Evolutionary conservation across 2,113 vertebrate genomes (phyloP), one percentile per base, ranked within the genome.

Genomic region (Malurus cyaneus): DNA sequence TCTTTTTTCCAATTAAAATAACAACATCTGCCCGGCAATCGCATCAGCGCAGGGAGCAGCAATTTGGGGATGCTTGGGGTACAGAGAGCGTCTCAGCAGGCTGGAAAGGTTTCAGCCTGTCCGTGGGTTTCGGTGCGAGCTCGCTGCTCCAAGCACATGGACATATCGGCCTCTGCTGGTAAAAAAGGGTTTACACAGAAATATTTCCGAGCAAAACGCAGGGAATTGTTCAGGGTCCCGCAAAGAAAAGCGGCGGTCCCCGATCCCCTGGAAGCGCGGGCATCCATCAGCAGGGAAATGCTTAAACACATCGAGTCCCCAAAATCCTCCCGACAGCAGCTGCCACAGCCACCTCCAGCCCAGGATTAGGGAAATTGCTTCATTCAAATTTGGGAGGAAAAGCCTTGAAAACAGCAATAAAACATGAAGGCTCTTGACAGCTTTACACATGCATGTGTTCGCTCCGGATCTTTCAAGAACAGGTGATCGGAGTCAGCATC

Each of bases 101-200:
- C 41, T 70, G 83, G 67, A 46, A 78, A 67, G 39, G 29, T 49
- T 57, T 72, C 16, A 2, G 7, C 0, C 0, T 0, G 4, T 14
- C 44, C n/a, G 0, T 8, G 26, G 57, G 44, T 61, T 95, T 86
- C 26, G 5, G n/a, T 9, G 23, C 2, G 44, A 88, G 52, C 60
- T 41, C 4, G 0, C n/a, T 71, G 67, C 64, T 53, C 60, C 95
- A 94, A 93, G 80, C 4, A 14, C 93, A 80, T 80, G 95, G 88
- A 18, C 74, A 96, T 72, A 71, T 73, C 81, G 96, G 89, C 97
- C 96, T 91, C 96, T 97, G 83, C 96, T 96, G 97, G 96, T 3
- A 21, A 76, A 72, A 80, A 0, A 14, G 16, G 29, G 78, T 62
- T 93, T 81, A 87, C 81, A 23, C 62, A 41, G 46, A 67, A 84